A percentile compares a stretch with the other conserved stretches of the same genome.
phyloP scores from a whole-genome alignment of 2,113 vertebrate genomes.

The Conger conger region DNA sequence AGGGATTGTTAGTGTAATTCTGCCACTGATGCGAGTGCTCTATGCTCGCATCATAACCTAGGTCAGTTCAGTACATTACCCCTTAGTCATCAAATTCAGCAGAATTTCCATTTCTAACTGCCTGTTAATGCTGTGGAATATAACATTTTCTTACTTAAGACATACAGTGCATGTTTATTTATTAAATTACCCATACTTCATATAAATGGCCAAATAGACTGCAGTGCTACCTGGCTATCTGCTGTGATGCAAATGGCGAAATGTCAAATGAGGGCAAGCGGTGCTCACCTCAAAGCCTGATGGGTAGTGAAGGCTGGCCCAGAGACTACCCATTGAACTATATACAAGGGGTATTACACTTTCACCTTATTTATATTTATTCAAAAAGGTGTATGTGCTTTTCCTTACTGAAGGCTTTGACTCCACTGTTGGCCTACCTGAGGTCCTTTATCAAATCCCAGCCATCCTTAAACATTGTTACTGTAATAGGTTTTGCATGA shows the following conservation, averaged over 20 bases:
- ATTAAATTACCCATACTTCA: not conserved
- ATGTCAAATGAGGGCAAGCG: not conserved
- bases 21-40: not conserved
- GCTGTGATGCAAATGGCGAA: not conserved
- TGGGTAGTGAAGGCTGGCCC: slow-evolving; percentile 25
- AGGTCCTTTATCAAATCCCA: not conserved
- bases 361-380: slow-evolving; percentile 7
- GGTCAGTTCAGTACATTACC: not conserved
- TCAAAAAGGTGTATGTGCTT: not conserved
- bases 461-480: not conserved
- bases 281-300: slow-evolving; percentile 3
- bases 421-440: not conserved
- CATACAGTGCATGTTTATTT: not conserved
- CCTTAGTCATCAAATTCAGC: not conserved
- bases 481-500: not conserved
- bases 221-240: not conserved
- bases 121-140: not conserved
- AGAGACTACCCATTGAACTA: slow-evolving; percentile 22
- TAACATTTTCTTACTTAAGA: not conserved
- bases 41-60: not conserved
- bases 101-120: not conserved
- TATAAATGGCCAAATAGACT: not conserved
- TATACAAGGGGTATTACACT: slow-evolving; percentile 4
- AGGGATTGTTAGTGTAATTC: not conserved
- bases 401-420: not conserved